Evolutionary conservation across 1,140 invertebrate genomes (phyloP), one percentile per base, ranked within the genome.

Genomic region (Meloidogyne hapla): DNA sequence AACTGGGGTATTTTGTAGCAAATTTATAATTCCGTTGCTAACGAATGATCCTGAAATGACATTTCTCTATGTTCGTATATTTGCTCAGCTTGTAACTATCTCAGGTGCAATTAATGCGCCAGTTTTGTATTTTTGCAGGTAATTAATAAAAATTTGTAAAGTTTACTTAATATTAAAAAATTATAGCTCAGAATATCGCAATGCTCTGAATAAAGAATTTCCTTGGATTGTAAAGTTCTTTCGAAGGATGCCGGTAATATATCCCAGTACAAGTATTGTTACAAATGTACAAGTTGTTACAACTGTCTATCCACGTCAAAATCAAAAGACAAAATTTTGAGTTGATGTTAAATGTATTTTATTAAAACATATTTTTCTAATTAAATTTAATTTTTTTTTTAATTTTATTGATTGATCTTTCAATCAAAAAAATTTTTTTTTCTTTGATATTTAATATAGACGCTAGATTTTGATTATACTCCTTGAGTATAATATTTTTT

Each of bases 111-210:
- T 62, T 4, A 73, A 73, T 10, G 70, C 70, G 1, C 70, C 70
- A n/a, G 25, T 73, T 18, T 40, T 73, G 15, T 73, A 73, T 64
- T 64, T 73, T 25, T 73, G 70, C 56, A 73, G 70, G 70, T 63
- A 23, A 45, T 5, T 12, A 65, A 2, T n/a, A 3, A 18, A 4
- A 48, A 18, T 56, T 15, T 48, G 15, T n/a, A 6, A 45, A 5
- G 5, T n/a, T 8, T n/a, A 56, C 18, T n/a, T 33, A 33, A 33
- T 5, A 33, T 56, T 56, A n/a, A 5, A 6, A n/a, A 56, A 56
- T 56, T 56, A 56, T 1, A 56, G 48, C 48, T 56, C 48, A n/a
- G 48, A 56, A 56, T 56, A 56, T 56, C 48, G 48, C 4, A 56
- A n/a, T 3, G 18, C 48, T n/a, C n/a, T 56, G 48, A 56, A 56